These are phyloP conservation scores for Lamprotornis superbus DNA, from an alignment of 2,113 vertebrate genomes.

Conservation along the genomic window DNA sequence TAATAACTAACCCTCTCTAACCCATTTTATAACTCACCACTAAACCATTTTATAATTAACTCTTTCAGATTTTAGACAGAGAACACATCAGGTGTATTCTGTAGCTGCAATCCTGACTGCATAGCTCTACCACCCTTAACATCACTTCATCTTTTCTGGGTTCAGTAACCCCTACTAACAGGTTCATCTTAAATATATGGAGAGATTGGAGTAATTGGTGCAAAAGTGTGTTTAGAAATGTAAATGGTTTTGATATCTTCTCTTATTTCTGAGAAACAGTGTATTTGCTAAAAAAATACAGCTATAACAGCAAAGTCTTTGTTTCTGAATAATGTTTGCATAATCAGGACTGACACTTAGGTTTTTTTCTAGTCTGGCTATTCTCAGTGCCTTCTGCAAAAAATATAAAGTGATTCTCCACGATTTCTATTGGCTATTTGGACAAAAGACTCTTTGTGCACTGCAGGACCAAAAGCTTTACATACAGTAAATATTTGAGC, in stretches of 20 bases:
- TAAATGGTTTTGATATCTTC: neutral
- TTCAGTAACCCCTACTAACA: neutral
- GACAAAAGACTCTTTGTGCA: conserved; percentile 49
- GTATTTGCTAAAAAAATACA: neutral
- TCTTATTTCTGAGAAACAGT: neutral
- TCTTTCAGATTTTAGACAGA: neutral
- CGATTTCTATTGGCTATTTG: neutral
- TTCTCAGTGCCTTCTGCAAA: conserved; percentile 11
- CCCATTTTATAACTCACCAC: neutral
- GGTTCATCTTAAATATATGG: neutral
- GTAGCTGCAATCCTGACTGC: neutral
- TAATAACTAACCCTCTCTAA: neutral
- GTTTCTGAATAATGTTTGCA: conserved; percentile 7
- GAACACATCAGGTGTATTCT: neutral
- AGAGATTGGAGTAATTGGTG: neutral
- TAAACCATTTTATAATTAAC: neutral
- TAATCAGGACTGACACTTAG: neutral
- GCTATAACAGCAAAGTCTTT: neutral
- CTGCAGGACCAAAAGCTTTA: neutral
- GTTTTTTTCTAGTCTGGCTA: neutral
- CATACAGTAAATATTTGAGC: conserved; percentile 53
- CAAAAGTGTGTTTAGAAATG: neutral
- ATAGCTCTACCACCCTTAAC: neutral
- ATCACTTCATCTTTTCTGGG: neutral
- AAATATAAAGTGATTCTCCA: neutral